Conservation (phyloP, 2,797 vertebrate species). For the Ptychadena robeensis region DNA sequence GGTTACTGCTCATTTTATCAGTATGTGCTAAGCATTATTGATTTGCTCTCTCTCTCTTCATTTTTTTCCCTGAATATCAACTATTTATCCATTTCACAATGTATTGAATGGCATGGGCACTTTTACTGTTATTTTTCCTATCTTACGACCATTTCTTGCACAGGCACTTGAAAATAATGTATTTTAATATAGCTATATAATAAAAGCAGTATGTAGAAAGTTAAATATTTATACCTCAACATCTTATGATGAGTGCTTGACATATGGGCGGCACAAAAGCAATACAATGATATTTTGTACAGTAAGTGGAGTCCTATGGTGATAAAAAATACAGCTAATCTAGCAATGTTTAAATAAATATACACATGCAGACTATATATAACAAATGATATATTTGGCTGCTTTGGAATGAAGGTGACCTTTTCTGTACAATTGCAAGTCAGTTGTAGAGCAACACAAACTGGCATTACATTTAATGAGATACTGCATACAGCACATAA, state of each 20-base stretch:
- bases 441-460: not conserved
- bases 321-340: not conserved
- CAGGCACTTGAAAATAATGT: not conserved
- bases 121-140: not conserved
- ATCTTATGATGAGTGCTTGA: not conserved
- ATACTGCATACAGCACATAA: constrained; percentile 17
- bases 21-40: too few relatives aligned
- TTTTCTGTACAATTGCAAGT: constrained; percentile 1
- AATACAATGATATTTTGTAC: not conserved
- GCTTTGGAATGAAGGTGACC: constrained; percentile 21
- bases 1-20: too few relatives aligned
- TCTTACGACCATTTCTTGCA: not conserved
- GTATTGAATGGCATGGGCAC: not conserved
- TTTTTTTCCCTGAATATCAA: too few relatives aligned
- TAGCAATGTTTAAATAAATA: constrained; percentile 2
- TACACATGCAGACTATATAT: not conserved
- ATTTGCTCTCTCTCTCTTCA: too few relatives aligned
- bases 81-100: not conserved
- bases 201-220: not conserved
- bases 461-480: constrained; percentile 28
- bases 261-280: not conserved
- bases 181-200: constrained; percentile 2
- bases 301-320: not conserved
- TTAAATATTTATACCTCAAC: constrained; percentile 8
- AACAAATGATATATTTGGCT: not conserved